These are phyloP conservation scores for Tiliqua scincoides DNA, from an alignment of 2,113 vertebrate species.

Conservation along the genomic window DNA sequence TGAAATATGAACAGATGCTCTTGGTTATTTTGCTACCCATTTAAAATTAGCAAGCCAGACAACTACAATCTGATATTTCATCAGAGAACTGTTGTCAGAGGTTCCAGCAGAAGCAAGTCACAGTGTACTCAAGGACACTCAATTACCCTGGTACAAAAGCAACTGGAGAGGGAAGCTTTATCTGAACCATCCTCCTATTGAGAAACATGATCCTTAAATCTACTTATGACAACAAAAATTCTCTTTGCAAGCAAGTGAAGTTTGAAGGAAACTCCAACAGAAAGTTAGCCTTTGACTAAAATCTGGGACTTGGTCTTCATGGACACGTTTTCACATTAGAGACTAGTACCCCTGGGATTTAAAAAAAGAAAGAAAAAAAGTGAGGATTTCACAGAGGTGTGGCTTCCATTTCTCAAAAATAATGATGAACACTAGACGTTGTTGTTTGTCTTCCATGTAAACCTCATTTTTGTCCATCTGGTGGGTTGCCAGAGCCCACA, in stretches of 20 bases:
- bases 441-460: too few species aligned
- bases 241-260: not conserved
- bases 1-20: slow-evolving; percentile 30
- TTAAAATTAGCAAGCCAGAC: slow-evolving; percentile 23
- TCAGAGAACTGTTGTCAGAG: not conserved
- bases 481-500: too few species aligned
- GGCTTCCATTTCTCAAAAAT: not conserved
- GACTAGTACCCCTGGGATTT: too few species aligned
- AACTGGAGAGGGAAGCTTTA: not conserved
- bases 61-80: slow-evolving; percentile 13
- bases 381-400: too few species aligned
- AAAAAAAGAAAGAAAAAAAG: not conserved
- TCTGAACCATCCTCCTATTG: not conserved
- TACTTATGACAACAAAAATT: slow-evolving; percentile 9
- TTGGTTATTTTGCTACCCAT: slow-evolving; percentile 37
- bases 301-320: not conserved
- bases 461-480: not conserved
- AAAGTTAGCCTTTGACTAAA: not conserved
- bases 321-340: not conserved
- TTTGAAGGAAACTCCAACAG: not conserved
- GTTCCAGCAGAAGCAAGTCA: slow-evolving; percentile 10
- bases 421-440: not conserved
- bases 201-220: not conserved
- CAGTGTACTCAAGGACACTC: not conserved
- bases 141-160: not conserved